A percentile compares a stretch with the other conserved stretches of the same genome.
phyloP scores from a whole-genome alignment of 2,113 vertebrate species.

The Zingel zingel region DNA sequence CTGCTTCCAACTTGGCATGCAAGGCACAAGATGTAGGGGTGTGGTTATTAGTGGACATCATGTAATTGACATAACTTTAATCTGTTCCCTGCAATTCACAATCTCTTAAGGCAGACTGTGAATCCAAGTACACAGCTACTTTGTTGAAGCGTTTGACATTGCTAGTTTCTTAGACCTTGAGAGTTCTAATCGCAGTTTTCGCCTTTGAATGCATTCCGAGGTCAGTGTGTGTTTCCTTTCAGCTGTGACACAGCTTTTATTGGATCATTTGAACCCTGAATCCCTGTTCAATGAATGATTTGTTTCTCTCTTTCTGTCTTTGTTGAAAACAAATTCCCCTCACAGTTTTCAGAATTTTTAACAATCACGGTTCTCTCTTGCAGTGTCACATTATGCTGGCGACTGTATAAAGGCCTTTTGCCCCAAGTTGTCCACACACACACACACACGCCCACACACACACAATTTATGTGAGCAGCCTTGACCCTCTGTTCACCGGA shows the following conservation, averaged over 20 bases:
- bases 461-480: constrained; percentile 33
- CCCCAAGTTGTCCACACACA: constrained; percentile 5
- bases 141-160: background rate
- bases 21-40: background rate
- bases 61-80: background rate
- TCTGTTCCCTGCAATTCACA: background rate
- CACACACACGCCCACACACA: constrained; percentile 7
- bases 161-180: background rate
- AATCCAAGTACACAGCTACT: background rate
- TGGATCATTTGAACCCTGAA: constrained; percentile 43
- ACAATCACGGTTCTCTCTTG: constrained; percentile 25
- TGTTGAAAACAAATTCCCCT: constrained; percentile 25
- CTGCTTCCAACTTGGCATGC: too few species aligned
- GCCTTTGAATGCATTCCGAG: constrained; percentile 4
- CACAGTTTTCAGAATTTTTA: constrained; percentile 2
- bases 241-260: constrained; percentile 36
- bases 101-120: background rate
- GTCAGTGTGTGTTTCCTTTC: constrained; percentile 11
- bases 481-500: constrained; percentile 27
- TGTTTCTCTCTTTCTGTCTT: constrained; percentile 20
- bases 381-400: constrained; percentile 7
- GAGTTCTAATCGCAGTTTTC: background rate
- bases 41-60: background rate
- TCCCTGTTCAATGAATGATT: constrained; percentile 4
- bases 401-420: constrained; percentile 23